Evolutionary conservation across 2,888 invertebrate genomes (phyloP).

Genomic region (Tipula unca): DNA sequence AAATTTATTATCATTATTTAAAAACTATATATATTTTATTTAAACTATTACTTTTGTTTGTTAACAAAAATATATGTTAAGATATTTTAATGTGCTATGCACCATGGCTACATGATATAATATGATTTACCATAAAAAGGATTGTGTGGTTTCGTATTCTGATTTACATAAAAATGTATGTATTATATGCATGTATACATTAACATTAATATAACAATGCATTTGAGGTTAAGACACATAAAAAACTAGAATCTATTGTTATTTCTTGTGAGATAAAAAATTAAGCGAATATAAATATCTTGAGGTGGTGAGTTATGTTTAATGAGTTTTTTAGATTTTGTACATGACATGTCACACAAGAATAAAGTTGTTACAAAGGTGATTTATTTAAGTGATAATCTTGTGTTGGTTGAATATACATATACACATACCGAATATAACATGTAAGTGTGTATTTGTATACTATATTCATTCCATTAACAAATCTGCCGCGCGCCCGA

Average conservation of each 20-base stretch:
- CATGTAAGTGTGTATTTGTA: background rate
- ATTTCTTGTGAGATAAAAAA: background rate
- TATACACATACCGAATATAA: background rate
- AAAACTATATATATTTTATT: background rate
- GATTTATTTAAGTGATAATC: background rate
- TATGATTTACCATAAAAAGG: conserved; percentile 1
- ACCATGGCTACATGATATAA: background rate
- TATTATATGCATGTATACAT: background rate
- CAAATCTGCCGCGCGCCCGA: background rate
- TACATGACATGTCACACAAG: background rate
- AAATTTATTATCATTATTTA: background rate
- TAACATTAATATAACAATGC: background rate
- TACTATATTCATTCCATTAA: no score
- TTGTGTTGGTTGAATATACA: background rate
- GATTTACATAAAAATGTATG: background rate
- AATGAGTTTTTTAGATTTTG: background rate
- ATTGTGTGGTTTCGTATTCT: conserved; percentile 4
- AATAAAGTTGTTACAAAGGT: background rate
- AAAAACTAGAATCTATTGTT: background rate
- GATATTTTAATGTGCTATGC: background rate
- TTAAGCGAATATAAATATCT: background rate
- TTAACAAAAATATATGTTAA: background rate
- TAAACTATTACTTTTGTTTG: background rate
- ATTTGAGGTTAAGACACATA: background rate
- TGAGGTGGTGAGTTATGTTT: background rate